These are phyloP conservation scores for Vidua macroura DNA, from an alignment of 2,113 vertebrate species.

Conservation along the genomic window DNA sequence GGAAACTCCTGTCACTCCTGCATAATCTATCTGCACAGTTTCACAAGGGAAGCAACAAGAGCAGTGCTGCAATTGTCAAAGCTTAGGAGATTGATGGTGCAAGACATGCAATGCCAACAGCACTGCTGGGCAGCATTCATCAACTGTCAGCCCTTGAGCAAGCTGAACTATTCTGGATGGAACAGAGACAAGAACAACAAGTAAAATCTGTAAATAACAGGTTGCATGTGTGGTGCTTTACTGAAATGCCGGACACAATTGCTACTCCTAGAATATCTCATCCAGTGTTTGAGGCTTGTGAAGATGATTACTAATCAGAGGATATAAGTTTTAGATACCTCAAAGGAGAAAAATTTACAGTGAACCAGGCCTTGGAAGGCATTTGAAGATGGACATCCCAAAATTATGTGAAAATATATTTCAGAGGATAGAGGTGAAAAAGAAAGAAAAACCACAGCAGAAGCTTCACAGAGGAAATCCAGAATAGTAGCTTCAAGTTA, in stretches of 20 bases:
- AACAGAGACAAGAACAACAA: background rate
- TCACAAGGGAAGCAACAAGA: background rate
- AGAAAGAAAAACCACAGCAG: slow-evolving; percentile 14
- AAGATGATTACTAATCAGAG: background rate
- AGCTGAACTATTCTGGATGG: background rate
- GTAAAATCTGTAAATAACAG: background rate
- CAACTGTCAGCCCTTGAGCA: background rate
- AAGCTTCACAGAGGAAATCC: slow-evolving; percentile 18
- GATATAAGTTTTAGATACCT: background rate
- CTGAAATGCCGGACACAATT: background rate
- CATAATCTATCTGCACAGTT: background rate
- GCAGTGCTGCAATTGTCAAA: background rate
- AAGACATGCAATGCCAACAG: background rate
- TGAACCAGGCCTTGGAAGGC: background rate
- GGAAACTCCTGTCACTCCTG: background rate
- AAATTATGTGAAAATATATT: background rate
- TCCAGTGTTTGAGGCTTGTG: background rate
- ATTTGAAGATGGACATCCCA: background rate
- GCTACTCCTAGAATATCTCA: background rate
- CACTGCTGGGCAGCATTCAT: background rate
- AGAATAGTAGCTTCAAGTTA: background rate
- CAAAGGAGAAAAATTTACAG: background rate
- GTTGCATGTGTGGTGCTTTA: background rate
- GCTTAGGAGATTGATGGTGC: background rate
- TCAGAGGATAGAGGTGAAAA: slow-evolving; percentile 3